Percentiles rank a stretch among this genome's conserved stretches.
phyloP scores from a whole-genome alignment of 2,113 vertebrate genomes.

The Hystrix brachyura region DNA sequence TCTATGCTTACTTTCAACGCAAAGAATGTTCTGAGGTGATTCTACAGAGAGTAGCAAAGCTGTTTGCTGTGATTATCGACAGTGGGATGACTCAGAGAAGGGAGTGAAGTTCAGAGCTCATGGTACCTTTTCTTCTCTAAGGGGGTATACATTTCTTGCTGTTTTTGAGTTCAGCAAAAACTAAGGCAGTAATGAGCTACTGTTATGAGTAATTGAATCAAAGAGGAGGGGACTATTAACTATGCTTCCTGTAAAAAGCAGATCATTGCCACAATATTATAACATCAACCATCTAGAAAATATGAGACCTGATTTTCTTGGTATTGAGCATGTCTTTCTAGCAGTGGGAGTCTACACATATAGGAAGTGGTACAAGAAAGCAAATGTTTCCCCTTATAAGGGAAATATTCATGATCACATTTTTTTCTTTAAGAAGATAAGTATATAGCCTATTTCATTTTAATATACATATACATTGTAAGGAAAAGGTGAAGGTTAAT shows the following conservation, averaged over 20 bases:
- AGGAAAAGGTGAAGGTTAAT: neutral
- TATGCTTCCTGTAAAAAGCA: neutral
- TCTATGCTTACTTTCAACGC: slow-evolving; percentile 43
- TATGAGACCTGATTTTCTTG: neutral
- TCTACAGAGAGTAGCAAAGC: neutral
- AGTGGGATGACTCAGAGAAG: neutral
- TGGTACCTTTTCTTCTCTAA: neutral
- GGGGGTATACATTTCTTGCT: neutral
- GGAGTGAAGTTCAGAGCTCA: neutral
- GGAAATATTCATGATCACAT: neutral
- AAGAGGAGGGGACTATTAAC: neutral
- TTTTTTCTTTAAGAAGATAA: neutral
- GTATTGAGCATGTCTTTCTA: neutral
- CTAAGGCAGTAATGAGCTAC: neutral
- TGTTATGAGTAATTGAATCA: neutral
- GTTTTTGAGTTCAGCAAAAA: neutral
- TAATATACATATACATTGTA: neutral
- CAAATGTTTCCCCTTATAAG: neutral
- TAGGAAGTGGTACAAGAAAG: neutral
- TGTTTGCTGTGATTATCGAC: neutral
- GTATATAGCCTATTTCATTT: neutral
- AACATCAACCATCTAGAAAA: neutral
- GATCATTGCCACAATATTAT: neutral
- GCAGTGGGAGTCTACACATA: neutral
- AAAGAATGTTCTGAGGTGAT: neutral